These are phyloP conservation scores for Bombus consobrinus DNA, from an alignment of 1,140 invertebrate species.

Conservation along the genomic window DNA sequence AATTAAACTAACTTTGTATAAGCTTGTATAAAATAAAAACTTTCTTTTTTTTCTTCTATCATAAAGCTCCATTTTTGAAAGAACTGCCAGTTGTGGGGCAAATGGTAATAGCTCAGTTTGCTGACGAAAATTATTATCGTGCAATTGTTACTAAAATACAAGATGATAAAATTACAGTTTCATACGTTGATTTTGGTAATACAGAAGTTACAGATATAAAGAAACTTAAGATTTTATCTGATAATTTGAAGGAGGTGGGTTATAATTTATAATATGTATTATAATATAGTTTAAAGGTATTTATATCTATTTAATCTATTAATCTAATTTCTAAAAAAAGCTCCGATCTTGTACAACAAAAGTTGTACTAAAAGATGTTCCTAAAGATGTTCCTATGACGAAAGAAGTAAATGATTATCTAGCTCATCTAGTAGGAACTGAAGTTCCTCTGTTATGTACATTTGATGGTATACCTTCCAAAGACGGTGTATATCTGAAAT, in stretches of 20 bases:
- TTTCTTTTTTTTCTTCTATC: neutral
- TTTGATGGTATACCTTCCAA: conserved; percentile 58
- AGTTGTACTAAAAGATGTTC: conserved; percentile 71
- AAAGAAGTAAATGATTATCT: conserved; percentile 69
- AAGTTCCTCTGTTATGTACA: conserved; percentile 63
- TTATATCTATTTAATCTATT: neutral
- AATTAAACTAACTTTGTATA: neutral
- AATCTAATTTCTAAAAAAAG: conserved; percentile 47
- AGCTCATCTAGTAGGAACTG: conserved; percentile 54
- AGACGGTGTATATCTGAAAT: conserved; percentile 72
- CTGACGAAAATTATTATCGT: conserved; percentile 76
- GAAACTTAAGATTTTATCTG: conserved; percentile 64
- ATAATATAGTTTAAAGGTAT: conserved; percentile 24
- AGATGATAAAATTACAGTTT: conserved; percentile 59
- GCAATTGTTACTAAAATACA: conserved; percentile 71
- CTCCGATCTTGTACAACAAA: conserved; percentile 51
- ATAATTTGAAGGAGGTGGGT: conserved; percentile 69
- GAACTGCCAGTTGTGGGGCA: conserved; percentile 67
- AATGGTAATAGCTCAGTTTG: conserved; percentile 74
- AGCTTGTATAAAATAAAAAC: neutral
- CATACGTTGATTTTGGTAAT: conserved; percentile 79
- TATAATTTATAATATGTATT: neutral
- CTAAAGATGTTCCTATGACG: conserved; percentile 67
- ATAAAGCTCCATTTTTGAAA: conserved; percentile 61
- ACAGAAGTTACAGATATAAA: conserved; percentile 58